Percentiles rank a stretch among this genome's conserved stretches.
These are phyloP conservation scores for Drosophila varians DNA, from an alignment of 1,140 invertebrate species.

Conservation along the genomic window DNA sequence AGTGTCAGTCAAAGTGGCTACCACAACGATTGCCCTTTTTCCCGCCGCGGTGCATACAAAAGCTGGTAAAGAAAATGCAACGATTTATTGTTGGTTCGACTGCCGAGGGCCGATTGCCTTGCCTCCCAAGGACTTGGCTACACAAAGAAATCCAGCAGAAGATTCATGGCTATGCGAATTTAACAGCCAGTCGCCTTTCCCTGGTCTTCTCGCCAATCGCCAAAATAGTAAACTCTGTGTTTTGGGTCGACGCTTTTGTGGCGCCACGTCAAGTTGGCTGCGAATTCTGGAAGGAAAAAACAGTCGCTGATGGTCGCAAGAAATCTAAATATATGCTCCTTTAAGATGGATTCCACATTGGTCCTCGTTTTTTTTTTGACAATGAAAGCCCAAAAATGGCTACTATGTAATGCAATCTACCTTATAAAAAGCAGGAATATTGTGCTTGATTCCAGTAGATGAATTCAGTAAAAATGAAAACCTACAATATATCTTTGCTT, in stretches of 20 bases:
- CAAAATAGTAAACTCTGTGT: constrained; percentile 37
- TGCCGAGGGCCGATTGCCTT: constrained; percentile 42
- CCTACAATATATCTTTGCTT: too few species aligned
- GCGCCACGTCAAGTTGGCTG: constrained; percentile 10
- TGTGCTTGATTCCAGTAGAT: too few species aligned
- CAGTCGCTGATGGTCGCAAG: neutral
- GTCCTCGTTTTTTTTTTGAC: too few species aligned
- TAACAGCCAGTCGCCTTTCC: constrained; percentile 36
- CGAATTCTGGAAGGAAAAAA: neutral
- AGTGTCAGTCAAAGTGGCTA: constrained; percentile 47
- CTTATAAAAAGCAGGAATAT: too few species aligned
- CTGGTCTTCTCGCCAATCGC: constrained; percentile 1
- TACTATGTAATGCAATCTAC: too few species aligned
- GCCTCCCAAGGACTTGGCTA: constrained; percentile 2
- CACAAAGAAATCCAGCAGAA: constrained; percentile 40
- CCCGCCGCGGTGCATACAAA: constrained; percentile 14
- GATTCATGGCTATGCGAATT: constrained; percentile 54
- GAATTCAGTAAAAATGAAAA: too few species aligned
- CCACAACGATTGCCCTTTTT: neutral
- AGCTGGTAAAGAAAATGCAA: constrained; percentile 50
- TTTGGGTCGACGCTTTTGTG: constrained; percentile 21
- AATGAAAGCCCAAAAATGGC: too few species aligned
- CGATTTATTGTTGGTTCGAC: constrained; percentile 50
- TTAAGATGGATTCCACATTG: too few species aligned
- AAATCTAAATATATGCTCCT: neutral